Evolutionary conservation across 2,797 vertebrate genomes (phyloP).

Genomic region (Channallabes apus): DNA sequence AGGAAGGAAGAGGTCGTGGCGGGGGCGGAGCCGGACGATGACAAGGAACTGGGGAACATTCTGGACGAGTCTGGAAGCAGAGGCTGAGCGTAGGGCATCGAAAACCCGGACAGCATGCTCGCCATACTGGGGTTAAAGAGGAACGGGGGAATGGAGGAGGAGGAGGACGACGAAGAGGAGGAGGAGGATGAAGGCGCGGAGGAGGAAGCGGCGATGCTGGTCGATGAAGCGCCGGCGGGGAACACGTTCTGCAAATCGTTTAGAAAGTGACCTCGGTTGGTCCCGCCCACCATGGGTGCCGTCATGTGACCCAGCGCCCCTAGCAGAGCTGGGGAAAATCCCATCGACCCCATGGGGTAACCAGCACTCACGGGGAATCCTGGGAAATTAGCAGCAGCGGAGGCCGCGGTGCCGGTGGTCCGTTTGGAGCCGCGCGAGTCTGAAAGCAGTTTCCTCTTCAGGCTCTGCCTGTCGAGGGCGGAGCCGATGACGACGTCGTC

Average conservation of each 20-base stretch:
- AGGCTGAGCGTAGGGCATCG: slow-evolving; percentile 88
- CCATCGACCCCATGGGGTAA: slow-evolving; percentile 83
- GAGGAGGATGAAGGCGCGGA: slow-evolving; percentile 76
- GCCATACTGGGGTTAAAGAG: slow-evolving; percentile 90
- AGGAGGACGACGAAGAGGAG: slow-evolving; percentile 81
- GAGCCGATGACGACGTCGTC: slow-evolving; percentile 70
- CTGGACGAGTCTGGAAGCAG: slow-evolving; percentile 84
- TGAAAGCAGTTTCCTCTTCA: slow-evolving; percentile 82
- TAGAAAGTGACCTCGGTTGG: slow-evolving; percentile 86
- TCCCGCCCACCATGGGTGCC: slow-evolving; percentile 86
- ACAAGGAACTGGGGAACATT: slow-evolving; percentile 80
- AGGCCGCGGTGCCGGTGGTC: slow-evolving; percentile 33
- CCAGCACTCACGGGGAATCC: slow-evolving; percentile 78
- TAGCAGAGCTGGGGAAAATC: slow-evolving; percentile 84
- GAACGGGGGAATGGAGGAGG: slow-evolving; percentile 85
- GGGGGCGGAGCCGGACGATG: slow-evolving; percentile 60
- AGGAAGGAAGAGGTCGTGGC: slow-evolving; percentile 73
- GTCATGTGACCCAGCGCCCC: slow-evolving; percentile 84
- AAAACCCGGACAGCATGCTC: slow-evolving; percentile 85
- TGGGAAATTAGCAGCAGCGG: slow-evolving; percentile 53
- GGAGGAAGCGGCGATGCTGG: slow-evolving; percentile 61
- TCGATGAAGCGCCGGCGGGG: slow-evolving; percentile 83
- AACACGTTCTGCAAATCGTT: slow-evolving; percentile 91
- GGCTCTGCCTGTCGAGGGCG: slow-evolving; percentile 78
- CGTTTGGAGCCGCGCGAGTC: slow-evolving; percentile 78